phyloP scores from a whole-genome alignment of 2,113 vertebrate species.

The Probosciger aterrimus region DNA sequence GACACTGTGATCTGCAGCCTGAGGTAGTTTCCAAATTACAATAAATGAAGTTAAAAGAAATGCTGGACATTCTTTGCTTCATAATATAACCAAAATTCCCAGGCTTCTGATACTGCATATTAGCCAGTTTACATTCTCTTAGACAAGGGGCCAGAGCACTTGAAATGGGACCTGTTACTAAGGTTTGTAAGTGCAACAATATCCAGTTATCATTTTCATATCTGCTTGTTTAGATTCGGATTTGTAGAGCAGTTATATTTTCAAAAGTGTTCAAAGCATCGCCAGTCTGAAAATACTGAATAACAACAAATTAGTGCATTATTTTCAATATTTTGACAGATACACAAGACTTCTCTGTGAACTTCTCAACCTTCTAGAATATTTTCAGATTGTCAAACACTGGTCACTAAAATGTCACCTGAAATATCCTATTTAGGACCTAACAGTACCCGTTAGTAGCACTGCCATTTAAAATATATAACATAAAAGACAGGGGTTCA shows the following conservation, averaged over 20 bases:
- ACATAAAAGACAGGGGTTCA: not conserved
- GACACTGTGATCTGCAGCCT: not conserved
- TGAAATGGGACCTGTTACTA: not conserved
- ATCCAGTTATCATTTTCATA: not conserved
- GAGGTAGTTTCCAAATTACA: not conserved
- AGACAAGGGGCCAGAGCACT: not conserved
- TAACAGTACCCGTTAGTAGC: not conserved
- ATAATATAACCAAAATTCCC: not conserved
- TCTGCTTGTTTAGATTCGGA: not conserved
- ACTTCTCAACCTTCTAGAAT: not conserved
- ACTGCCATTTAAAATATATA: not conserved
- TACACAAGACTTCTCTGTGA: not conserved
- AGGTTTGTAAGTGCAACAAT: not conserved
- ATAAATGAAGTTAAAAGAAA: not conserved
- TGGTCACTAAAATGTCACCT: not conserved
- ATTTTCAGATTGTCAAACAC: not conserved
- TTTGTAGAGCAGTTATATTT: not conserved
- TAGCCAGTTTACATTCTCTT: not conserved
- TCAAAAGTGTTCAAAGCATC: not conserved
- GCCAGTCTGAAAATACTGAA: not conserved
- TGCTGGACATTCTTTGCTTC: not conserved
- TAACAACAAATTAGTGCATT: not conserved
- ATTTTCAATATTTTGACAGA: not conserved
- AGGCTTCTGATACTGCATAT: not conserved
- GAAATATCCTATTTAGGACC: not conserved